Evolutionary conservation across 2,797 vertebrate species (phyloP), one percentile per base, ranked within the genome.

Genomic region (Rallus crepitans): DNA sequence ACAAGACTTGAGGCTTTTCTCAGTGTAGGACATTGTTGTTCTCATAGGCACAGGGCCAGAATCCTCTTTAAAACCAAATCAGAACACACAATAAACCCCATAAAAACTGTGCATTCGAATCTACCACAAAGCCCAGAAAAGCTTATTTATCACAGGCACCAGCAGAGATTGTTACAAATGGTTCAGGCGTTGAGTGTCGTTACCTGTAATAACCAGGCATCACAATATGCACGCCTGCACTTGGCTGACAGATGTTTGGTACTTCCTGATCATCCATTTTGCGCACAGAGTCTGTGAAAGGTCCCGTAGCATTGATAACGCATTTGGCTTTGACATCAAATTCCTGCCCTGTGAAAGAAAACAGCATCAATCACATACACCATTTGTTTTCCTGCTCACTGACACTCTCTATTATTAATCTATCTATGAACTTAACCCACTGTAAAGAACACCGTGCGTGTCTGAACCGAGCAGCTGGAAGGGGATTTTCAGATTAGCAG

Each of bases 151-250:
- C n/a, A 42, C 28, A 75, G n/a, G 6, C 52, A 33, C 27, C 75
- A 33, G 30, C 77, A 40, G 53, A 4, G 28, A 33, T 15, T 3
- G 69, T 39, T 21, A 69, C 53, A 63, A 37, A 69, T 5, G 55
- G 86, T 19, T 25, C 20, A 5, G 70, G 72, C 50, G 24, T 37
- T 31, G 86, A 25, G 14, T 11, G 18, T 31, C 28, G 37, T 98
- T 98, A 99, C 99, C 99, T 99, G 98, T 99, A 99, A 93, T 99
- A 99, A 15, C 99, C 99, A 1, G 99, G 99, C 98, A 99, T 99
- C 93, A 99, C 99, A 31, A 99, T 99, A 85, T 99, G 99, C 24
- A 99, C 99, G 1, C 99, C 99, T 0, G 99, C 99, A 3, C 99
- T 99, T 4, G 99, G 99, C 96, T 99, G 99, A 91, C 99, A 99